A percentile compares a stretch with the other conserved stretches of the same genome.
Evolutionary conservation across 2,888 invertebrate species (phyloP).

Genomic region (Caenorhabditis afra): DNA sequence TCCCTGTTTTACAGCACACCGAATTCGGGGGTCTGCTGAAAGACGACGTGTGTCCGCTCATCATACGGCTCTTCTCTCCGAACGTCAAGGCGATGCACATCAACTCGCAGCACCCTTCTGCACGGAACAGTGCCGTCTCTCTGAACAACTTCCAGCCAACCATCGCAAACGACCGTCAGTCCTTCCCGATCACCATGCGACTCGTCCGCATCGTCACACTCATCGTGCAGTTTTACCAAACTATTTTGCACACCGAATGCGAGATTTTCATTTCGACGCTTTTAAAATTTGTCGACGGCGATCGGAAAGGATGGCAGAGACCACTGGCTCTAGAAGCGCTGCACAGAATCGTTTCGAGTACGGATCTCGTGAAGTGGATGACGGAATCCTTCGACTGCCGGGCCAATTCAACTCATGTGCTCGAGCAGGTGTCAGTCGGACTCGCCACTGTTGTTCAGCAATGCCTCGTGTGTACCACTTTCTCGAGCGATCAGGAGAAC

Average conservation of each 20-base stretch:
- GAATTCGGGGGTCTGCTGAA: conserved; percentile 95
- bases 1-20: conserved; percentile 85
- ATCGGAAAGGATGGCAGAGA: conserved; percentile 96
- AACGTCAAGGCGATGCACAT: conserved; percentile 88
- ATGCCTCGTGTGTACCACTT: conserved; percentile 81
- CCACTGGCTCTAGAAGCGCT: conserved; percentile 95
- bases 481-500: conserved; percentile 62
- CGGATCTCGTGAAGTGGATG: conserved; percentile 85
- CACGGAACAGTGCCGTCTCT: conserved; percentile 28
- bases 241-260: conserved; percentile 89
- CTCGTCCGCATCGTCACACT: conserved; percentile 93
- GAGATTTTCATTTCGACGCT: conserved; percentile 97
- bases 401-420: conserved; percentile 84
- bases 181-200: conserved; percentile 96
- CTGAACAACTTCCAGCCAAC: conserved; percentile 81
- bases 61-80: conserved; percentile 98
- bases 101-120: conserved; percentile 56
- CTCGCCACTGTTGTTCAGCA: conserved; percentile 95
- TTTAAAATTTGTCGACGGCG: conserved; percentile 96
- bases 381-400: conserved; percentile 96
- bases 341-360: conserved; percentile 86
- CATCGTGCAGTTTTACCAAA: conserved; percentile 87
- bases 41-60: conserved; percentile 96
- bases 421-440: conserved; percentile 95
- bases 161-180: conserved; percentile 88